Evolutionary conservation across 2,888 invertebrate species (phyloP), one percentile per base, ranked within the genome.

Genomic region (Ethmia dodecea): DNA sequence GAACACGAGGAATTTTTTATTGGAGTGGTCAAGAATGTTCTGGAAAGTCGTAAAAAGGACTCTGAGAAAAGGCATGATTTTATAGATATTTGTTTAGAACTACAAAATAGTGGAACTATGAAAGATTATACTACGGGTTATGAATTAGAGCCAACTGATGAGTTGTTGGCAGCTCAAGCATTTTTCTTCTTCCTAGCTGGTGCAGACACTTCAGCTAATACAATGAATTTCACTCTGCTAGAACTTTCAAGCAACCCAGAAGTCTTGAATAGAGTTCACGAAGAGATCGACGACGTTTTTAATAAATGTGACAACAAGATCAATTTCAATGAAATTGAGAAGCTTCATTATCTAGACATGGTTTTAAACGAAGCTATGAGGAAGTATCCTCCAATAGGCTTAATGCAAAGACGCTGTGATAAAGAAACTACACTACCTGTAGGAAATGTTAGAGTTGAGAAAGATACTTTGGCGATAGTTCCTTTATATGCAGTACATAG

Each of bases 121-220:
- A 52, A 45, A n/a, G 78, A 79, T 18, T 24, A 31, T 0, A 28
- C 38, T 0, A 71, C 72, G 1, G 66, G 63, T 0, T 75, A 55
- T 36, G 53, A 69, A 34, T 20, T 77, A 5, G 49, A 61, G 3
- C 63, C 69, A 1, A 63, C 72, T 3, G 71, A 68, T 30, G 71
- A 74, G 49, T 10, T 79, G 1, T 25, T 84, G 14, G 73, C 78
- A 2, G 76, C 81, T 1, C 84, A 86, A 47, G 77, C 79, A 0
- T 79, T 86, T 33, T 71, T 84, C 42, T 86, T 86, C 38, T 83
- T 83, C 22, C 38, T 80, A 18, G 86, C 81, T 18, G 87, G 87
- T 1, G 67, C 73, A 2, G 86, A 86, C 28, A 77, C 83, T 1
- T 67, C 78, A 6, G 78, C 84, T 1, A 72, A 59, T 6, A 45